Evolutionary conservation across 1,140 invertebrate genomes (phyloP).

Genomic region (Drosophila simulans): DNA sequence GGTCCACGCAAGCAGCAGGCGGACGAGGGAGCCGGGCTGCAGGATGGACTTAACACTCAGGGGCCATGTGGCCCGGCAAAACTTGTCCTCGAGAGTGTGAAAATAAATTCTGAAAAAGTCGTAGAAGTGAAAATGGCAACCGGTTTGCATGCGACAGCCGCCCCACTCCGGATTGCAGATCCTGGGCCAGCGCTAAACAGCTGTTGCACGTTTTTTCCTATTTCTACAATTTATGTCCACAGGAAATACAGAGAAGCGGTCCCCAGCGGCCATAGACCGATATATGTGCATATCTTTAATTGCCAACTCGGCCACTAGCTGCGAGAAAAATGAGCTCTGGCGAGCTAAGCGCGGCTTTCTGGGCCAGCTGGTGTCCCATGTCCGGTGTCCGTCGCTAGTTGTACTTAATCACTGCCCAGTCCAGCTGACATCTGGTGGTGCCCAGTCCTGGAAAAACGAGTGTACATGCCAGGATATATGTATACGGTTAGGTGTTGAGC

Average conservation of each 20-base stretch:
- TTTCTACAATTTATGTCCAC: conserved; percentile 71
- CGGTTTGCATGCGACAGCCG: conserved; percentile 62
- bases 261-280: conserved; percentile 9
- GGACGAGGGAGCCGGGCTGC: conserved; percentile 4
- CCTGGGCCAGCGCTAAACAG: conserved; percentile 54
- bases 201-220: conserved; percentile 70
- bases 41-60: conserved; percentile 6
- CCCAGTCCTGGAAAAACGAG: neutral
- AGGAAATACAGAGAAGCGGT: conserved; percentile 30
- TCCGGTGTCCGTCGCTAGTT: conserved; percentile 47
- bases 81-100: conserved; percentile 81
- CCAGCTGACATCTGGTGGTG: conserved; percentile 36
- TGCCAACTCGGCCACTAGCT: conserved; percentile 75
- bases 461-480: neutral
- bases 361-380: conserved; percentile 55
- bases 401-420: conserved; percentile 76
- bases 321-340: conserved; percentile 69
- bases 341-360: conserved; percentile 38
- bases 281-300: conserved; percentile 72
- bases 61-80: conserved; percentile 63
- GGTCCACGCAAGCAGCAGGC: conserved; percentile 1
- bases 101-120: conserved; percentile 79
- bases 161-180: conserved; percentile 12
- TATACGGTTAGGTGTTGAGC: neutral
- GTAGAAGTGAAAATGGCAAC: conserved; percentile 53